Base-by-base conservation (phyloP, 2,888 invertebrate species). In the Hipparchia sbordonii region DNA sequence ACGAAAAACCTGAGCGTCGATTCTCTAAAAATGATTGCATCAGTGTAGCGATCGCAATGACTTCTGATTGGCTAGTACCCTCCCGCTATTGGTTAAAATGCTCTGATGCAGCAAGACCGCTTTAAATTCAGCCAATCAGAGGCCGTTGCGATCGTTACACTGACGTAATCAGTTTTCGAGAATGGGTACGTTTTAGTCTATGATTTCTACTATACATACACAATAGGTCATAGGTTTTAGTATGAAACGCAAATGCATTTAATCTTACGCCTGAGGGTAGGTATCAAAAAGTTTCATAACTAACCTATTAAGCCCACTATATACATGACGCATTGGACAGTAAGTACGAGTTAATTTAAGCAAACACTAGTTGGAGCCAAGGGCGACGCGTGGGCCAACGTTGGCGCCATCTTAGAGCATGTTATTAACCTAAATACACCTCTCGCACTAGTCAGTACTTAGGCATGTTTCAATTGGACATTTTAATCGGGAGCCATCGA, bases 331-430 rank as follows among this genome's bases (percentile, higher is more conserved):
- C 39, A 67, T 65, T 33, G 13, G 23, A 71, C 23, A 65, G 33
- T 63, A 59, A 65, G 65, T 73, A 71, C 67, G 63, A 71, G 60
- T 71, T 52, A 71, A 71, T 65, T 71, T 62, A 71, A 71, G 39
- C 52, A 59, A 68, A 69, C 46, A 67, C 66, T 66, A 52, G 66
- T 60, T 46, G 60, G 45, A 80, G 81, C 79, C 86, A 87, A 86
- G 86, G 88, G 82, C 83, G 71, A 54, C 60, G 84, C 84, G 88
- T 87, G 84, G 88, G 85, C 72, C 67, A 71, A 82, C 80, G 85
- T 82, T 88, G 87, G 87, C 87, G 88, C 88, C 66, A 72, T 72
- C 72, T 71, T 56, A 67, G 70, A 62, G 75, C 72, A 39, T 60
- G 74, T 74, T 72, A 75, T 75, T 75, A 73, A 62, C 69, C 71